Evolutionary conservation across 2,888 invertebrate species (phyloP).

Genomic region (Aphidoletes aphidimyza): DNA sequence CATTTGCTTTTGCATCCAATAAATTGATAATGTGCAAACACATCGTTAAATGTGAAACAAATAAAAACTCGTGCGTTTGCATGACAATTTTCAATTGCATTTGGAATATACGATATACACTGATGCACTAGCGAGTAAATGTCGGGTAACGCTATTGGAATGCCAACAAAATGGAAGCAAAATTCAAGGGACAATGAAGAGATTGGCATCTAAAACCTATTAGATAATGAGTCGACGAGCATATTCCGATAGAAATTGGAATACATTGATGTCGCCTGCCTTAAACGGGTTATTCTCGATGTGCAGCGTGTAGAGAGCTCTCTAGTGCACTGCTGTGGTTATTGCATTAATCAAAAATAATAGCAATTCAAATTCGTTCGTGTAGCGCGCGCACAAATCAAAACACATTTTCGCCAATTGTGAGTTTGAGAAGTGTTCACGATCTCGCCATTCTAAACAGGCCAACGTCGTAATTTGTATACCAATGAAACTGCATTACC

Average conservation of each 20-base stretch:
- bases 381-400: neutral
- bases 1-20: neutral
- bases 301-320: neutral
- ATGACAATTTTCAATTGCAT: neutral
- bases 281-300: neutral
- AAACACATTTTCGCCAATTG: constrained; percentile 37
- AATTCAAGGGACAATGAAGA: neutral
- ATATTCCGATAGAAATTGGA: neutral
- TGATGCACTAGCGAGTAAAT: neutral
- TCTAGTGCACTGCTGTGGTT: too few species aligned
- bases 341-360: constrained; percentile 51
- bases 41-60: constrained; percentile 38
- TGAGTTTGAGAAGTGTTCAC: neutral
- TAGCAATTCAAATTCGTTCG: constrained; percentile 24
- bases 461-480: neutral
- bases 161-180: neutral
- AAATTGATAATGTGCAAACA: constrained; percentile 45
- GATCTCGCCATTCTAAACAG: neutral
- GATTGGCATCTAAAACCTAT: neutral
- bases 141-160: neutral
- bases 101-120: neutral
- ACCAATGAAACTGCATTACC: neutral
- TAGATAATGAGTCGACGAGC: constrained; percentile 22
- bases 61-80: neutral
- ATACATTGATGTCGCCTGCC: neutral